Conservation (phyloP, 37 sponge, comb jelly and placozoan species). For the Chondrilla cf. caribensis region DNA sequence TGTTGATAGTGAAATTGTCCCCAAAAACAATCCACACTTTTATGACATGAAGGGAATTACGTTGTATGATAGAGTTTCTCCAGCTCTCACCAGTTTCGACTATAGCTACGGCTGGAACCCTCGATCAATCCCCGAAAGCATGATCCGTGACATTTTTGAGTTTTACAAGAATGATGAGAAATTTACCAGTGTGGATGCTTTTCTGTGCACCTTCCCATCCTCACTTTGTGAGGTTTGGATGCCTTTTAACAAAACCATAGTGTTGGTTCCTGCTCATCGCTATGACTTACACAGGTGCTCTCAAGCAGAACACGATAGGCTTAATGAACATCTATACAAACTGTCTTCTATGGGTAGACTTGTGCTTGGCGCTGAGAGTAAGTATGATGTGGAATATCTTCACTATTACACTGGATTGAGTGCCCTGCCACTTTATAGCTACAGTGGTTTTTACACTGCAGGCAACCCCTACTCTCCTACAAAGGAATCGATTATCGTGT, state of each 20-base stretch:
- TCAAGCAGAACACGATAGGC: constrained; percentile 14
- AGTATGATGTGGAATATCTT: constrained; percentile 48
- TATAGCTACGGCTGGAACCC: neutral
- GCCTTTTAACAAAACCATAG: constrained; percentile 50
- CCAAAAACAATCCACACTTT: neutral
- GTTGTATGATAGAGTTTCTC: constrained; percentile 23
- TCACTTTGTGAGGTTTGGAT: constrained; percentile 49
- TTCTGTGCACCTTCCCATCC: constrained; percentile 40
- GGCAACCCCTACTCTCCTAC: constrained; percentile 18
- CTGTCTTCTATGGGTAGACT: constrained; percentile 32
- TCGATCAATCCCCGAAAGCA: constrained; percentile 22
- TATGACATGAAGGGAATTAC: constrained; percentile 20
- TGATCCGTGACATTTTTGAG: constrained; percentile 27
- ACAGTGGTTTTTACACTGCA: constrained; percentile 14
- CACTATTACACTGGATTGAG: constrained; percentile 45
- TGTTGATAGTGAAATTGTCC: neutral
- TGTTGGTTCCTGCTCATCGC: constrained; percentile 37
- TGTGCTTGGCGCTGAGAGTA: constrained; percentile 23
- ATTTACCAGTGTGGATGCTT: constrained; percentile 28
- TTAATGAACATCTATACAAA: constrained; percentile 35
- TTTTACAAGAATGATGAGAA: constrained; percentile 31
- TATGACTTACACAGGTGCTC: constrained; percentile 46
- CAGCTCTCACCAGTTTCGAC: neutral
- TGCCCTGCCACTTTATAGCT: constrained; percentile 30
- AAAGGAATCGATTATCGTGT: constrained; percentile 17